Evolutionary conservation across 92 coral and sea anemone species (phyloP).

Genomic region (Ricordea florida): DNA sequence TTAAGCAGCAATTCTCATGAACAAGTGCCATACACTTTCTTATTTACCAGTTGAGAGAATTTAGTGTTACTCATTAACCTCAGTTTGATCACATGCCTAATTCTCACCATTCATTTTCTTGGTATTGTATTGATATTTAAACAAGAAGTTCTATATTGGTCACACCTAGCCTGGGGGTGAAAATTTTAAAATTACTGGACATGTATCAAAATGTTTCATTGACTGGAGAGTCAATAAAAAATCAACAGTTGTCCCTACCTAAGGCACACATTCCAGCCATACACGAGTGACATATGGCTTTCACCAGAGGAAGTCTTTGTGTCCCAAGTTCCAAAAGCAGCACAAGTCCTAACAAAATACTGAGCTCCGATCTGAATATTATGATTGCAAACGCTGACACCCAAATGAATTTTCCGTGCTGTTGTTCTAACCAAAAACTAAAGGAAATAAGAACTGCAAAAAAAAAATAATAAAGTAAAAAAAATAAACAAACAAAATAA

Average conservation of each 20-base stretch:
- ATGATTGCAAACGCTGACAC: constrained; percentile 87
- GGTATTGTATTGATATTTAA: too few relatives aligned
- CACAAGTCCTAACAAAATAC: constrained; percentile 80
- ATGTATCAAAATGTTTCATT: background rate
- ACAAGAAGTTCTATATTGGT: too few relatives aligned
- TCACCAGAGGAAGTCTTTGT: constrained; percentile 47
- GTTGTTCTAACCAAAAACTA: constrained; percentile 71
- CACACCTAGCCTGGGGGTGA: too few relatives aligned
- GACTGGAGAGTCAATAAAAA: background rate
- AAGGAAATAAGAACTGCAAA: constrained; percentile 67
- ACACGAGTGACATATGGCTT: constrained; percentile 68
- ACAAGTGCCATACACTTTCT: too few relatives aligned
- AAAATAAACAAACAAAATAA: background rate
- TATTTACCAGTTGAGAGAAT: too few relatives aligned
- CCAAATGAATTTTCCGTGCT: constrained; percentile 82
- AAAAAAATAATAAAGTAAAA: background rate
- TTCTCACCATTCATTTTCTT: too few relatives aligned
- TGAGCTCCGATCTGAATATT: constrained; percentile 88
- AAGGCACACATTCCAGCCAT: constrained; percentile 79
- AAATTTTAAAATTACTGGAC: too few relatives aligned
- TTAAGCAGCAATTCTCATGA: too few relatives aligned
- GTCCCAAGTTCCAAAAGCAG: constrained; percentile 71
- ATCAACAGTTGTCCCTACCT: constrained; percentile 47
- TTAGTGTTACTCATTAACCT: too few relatives aligned
- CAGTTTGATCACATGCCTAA: too few relatives aligned